Base-by-base conservation (phyloP, 2,888 invertebrate genomes). In the Cataglyphis livida region DNA sequence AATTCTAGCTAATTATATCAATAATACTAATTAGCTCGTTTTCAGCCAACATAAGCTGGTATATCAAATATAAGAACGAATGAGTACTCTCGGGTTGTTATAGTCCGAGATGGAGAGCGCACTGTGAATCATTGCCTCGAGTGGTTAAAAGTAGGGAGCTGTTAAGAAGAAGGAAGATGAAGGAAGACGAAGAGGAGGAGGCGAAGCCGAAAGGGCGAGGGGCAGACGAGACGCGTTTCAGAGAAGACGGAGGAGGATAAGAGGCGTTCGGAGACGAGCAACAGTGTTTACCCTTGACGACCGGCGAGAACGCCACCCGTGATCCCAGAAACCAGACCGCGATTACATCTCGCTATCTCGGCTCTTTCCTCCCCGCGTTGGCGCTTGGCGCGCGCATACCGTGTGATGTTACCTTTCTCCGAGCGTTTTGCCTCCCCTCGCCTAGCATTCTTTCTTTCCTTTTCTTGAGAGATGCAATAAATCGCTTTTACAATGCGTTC, bases 291-390 rank as follows among this genome's bases (percentile, higher is more conserved):
- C 91, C 81, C 89, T 88, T 79, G 78, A 83, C 82, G 84, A 81
- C 81, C 70, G 85, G 86, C 85, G 88, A 89, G 88, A 89, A 89
- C 88, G 88, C 83, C 88, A 89, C 88, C 90, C 90, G 84, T 88
- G 92, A 91, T 90, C 88, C 85, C 85, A 89, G 91, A 91, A 91
- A 90, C 90, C 90, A 91, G 90, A 91, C 87, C 91, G 84, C 88
- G 85, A 84, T 88, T 74, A 83, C 81, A 74, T 84, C 74, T 64
- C 59, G 59, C 41, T 74, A 54, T 38, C 64, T 57, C 61, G 28
- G 18, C 18, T 48, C 32, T 76, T 48, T 68, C 76, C 51, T 38
- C 41, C 54, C n/a, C 41, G 35, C 38, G 32, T 44, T 51, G 32
- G 28, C 28, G 28, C 28, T 28, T 51, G 32, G 41, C 41, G 12